A percentile compares a stretch with the other conserved stretches of the same genome.
phyloP scores from a whole-genome alignment of 2,888 invertebrate genomes.

The Thecocarcelia acutangulata region DNA sequence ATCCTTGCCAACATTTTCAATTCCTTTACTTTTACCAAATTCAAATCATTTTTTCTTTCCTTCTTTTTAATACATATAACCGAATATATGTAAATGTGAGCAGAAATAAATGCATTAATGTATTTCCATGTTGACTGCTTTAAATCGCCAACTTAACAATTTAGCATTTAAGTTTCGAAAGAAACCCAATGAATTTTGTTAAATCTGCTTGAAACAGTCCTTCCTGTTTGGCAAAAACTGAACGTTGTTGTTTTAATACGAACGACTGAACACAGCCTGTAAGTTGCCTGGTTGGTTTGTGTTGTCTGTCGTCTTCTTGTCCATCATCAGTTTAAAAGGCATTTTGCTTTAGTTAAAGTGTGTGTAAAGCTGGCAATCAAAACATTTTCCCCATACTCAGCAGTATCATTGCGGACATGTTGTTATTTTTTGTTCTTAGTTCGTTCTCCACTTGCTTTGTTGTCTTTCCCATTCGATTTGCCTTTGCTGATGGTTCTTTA shows the following conservation, averaged over 20 bases:
- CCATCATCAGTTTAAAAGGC: conserved; percentile 9
- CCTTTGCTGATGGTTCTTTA: neutral
- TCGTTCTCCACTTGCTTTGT: neutral
- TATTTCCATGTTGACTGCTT: conserved; percentile 19
- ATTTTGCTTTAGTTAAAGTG: conserved; percentile 58
- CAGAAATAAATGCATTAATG: neutral
- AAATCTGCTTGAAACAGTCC: conserved; percentile 12
- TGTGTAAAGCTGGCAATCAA: conserved; percentile 60
- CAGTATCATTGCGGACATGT: conserved; percentile 11
- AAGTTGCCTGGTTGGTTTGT: conserved; percentile 14
- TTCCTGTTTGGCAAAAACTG: conserved; percentile 2
- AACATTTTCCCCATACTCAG: conserved; percentile 43
- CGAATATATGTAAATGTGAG: too few species aligned
- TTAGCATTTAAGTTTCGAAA: conserved; percentile 18
- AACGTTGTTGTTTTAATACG: neutral
- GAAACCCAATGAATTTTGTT: conserved; percentile 32
- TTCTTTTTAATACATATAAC: too few species aligned
- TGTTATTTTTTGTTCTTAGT: neutral
- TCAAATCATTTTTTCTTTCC: neutral
- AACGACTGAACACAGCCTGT: conserved; percentile 8
- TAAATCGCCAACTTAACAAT: conserved; percentile 45
- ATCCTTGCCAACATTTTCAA: neutral
- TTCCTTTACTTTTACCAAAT: neutral
- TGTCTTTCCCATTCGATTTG: neutral
- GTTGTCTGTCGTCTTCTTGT: conserved; percentile 18